Conservation (phyloP, 2,113 vertebrate species). For the Nansenia antarctica region DNA sequence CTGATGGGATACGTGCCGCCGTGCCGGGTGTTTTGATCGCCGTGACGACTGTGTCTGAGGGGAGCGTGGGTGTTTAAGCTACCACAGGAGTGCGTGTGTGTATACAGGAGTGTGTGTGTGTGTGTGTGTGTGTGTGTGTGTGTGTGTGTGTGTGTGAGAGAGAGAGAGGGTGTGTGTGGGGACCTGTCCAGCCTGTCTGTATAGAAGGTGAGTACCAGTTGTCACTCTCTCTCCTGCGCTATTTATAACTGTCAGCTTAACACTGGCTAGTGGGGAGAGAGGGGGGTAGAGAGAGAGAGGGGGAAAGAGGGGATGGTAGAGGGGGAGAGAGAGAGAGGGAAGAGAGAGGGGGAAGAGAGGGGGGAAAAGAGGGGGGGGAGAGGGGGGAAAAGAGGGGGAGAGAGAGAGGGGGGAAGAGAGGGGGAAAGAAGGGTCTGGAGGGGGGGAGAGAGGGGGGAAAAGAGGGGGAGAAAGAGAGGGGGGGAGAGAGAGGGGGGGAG, state of each 20-base stretch:
- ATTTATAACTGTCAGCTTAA: conserved; percentile 65
- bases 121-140: neutral
- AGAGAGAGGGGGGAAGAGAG: neutral
- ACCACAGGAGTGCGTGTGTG: conserved; percentile 9
- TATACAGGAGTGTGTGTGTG: conserved; percentile 12
- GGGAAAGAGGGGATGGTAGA: neutral
- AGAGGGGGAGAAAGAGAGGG: conserved; percentile 11
- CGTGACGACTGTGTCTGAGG: conserved; percentile 38
- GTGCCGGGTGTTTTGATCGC: conserved; percentile 40
- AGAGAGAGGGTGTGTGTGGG: conserved; percentile 5
- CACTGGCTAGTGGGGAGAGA: conserved; percentile 19
- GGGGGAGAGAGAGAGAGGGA: conserved; percentile 22
- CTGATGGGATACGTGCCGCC: conserved; percentile 60
- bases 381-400: neutral
- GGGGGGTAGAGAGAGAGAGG: neutral
- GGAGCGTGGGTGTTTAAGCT: conserved; percentile 30
- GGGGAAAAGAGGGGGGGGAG: no score
- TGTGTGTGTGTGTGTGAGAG: neutral
- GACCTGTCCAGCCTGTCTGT: conserved; percentile 47
- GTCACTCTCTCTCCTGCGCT: conserved; percentile 43
- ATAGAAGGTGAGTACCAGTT: conserved; percentile 66
- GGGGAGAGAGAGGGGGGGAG: conserved; percentile 19
- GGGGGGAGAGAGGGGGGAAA: neutral
- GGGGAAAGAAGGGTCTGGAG: no score
- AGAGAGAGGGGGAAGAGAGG: no score